phyloP scores from a whole-genome alignment of 1,140 invertebrate species.

The Pseudomyrmex dendroicus region DNA sequence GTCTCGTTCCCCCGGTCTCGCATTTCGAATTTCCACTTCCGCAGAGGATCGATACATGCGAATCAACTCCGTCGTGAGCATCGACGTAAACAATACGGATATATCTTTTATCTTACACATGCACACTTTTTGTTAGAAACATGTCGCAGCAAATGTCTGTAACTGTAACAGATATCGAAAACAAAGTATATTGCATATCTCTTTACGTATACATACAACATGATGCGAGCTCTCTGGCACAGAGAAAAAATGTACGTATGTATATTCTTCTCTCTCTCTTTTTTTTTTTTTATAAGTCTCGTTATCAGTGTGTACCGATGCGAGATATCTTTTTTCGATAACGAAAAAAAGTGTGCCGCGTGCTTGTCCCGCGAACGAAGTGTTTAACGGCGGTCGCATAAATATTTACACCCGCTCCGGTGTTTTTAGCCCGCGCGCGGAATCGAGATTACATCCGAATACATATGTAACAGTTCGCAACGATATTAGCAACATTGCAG shows the following conservation, averaged over 20 bases:
- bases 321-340: constrained; percentile 55
- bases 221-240: not conserved
- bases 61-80: not conserved
- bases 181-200: not conserved
- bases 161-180: not conserved
- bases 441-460: constrained; percentile 62
- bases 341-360: constrained; percentile 16
- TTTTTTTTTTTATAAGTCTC: not conserved
- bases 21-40: not conserved
- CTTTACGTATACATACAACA: not conserved
- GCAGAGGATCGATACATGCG: constrained; percentile 6
- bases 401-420: constrained; percentile 50
- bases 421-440: constrained; percentile 52
- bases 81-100: not conserved
- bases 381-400: constrained; percentile 52
- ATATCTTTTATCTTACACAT: not conserved
- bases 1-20: not conserved
- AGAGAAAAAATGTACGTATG: constrained; percentile 2
- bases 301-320: constrained; percentile 9
- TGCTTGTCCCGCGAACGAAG: constrained; percentile 48
- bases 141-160: not conserved
- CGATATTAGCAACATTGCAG: constrained; percentile 60
- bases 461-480: constrained; percentile 62
- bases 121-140: not conserved
- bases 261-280: no score